Percentiles rank a stretch among this genome's conserved stretches.
phyloP scores from a whole-genome alignment of 2,888 invertebrate species.

The Lydus trimaculatus region DNA sequence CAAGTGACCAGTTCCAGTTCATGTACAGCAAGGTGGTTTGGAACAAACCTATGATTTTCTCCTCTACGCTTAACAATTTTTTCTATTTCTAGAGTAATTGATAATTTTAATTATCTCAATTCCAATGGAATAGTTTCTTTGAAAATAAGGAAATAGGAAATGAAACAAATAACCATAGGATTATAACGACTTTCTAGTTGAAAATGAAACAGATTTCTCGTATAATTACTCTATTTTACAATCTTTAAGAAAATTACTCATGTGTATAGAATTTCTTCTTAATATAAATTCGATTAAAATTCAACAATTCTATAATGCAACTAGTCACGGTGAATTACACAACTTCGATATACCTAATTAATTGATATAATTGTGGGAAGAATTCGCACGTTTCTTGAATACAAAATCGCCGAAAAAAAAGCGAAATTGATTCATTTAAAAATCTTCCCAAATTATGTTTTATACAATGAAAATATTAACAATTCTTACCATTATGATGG shows the following conservation, averaged over 20 bases:
- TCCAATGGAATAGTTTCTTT: not conserved
- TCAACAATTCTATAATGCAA: not conserved
- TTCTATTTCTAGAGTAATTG: too few species aligned
- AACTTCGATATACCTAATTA: not conserved
- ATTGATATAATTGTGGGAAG: too few species aligned
- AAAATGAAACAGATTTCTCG: not conserved
- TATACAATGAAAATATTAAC: too few species aligned
- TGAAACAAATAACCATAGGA: not conserved
- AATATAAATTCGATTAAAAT: not conserved
- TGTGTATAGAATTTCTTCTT: not conserved
- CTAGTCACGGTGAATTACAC: not conserved
- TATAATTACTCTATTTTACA: not conserved
- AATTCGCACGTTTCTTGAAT: too few species aligned
- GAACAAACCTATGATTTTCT: too few species aligned
- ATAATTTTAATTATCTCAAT: not conserved
- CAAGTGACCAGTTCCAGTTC: too few species aligned
- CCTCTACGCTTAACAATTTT: too few species aligned
- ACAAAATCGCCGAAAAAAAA: too few species aligned
- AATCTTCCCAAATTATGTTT: too few species aligned
- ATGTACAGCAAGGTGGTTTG: too few species aligned
- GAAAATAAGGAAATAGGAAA: not conserved
- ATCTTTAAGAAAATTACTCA: not conserved
- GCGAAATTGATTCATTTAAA: too few species aligned
- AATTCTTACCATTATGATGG: constrained; percentile 35
- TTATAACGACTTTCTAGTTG: not conserved